Evolutionary conservation across 2,888 invertebrate genomes (phyloP).

Genomic region (Meteorus cinctellus): DNA sequence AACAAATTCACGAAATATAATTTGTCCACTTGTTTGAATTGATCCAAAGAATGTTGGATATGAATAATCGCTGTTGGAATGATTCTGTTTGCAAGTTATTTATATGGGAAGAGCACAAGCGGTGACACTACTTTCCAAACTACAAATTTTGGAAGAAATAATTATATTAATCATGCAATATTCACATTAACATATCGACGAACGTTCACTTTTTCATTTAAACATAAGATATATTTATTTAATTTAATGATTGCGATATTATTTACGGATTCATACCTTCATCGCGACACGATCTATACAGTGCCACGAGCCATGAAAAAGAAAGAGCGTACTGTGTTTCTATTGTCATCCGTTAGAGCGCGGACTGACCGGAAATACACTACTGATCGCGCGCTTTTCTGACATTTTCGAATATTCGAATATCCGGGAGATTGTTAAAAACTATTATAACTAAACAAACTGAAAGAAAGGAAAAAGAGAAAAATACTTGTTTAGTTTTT

Average conservation of each 20-base stretch:
- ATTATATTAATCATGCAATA: slow-evolving; percentile 38
- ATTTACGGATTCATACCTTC: slow-evolving; percentile 59
- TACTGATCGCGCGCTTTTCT: background rate
- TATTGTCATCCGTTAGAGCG: background rate
- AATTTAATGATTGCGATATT: slow-evolving; percentile 51
- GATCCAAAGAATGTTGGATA: too few relatives aligned
- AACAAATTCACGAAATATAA: background rate
- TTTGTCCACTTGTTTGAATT: background rate
- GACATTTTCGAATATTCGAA: background rate
- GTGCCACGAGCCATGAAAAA: slow-evolving; percentile 59
- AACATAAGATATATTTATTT: slow-evolving; percentile 33
- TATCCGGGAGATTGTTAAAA: too few relatives aligned
- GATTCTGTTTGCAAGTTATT: background rate
- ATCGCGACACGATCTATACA: slow-evolving; percentile 56
- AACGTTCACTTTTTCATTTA: slow-evolving; percentile 37
- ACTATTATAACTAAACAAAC: too few relatives aligned
- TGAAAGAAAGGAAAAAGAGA: too few relatives aligned
- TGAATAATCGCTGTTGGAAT: background rate
- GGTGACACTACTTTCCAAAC: slow-evolving; percentile 43
- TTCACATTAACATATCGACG: slow-evolving; percentile 38
- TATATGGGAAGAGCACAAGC: background rate
- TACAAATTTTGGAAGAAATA: slow-evolving; percentile 37
- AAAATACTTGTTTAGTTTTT: too few relatives aligned
- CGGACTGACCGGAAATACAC: background rate
- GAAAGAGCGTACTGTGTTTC: slow-evolving; percentile 49